Conservation (phyloP, 2,113 vertebrate species). For the Daubentonia madagascariensis region DNA sequence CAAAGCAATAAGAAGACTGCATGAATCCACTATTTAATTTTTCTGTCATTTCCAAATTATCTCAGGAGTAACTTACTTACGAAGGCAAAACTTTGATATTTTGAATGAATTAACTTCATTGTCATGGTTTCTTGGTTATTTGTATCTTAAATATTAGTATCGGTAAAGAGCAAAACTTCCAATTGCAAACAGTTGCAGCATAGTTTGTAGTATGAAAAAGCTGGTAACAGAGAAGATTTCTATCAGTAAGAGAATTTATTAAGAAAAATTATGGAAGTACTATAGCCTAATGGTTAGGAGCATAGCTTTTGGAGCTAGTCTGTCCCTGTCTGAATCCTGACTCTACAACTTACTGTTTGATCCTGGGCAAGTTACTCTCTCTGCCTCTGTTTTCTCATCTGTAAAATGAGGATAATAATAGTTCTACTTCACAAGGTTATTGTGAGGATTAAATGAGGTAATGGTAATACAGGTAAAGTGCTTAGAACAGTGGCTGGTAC, state of each 20-base stretch:
- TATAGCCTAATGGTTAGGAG: too few species aligned
- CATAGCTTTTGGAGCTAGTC: too few species aligned
- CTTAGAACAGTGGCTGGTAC: too few species aligned
- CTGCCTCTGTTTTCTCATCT: too few species aligned
- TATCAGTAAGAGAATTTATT: neutral
- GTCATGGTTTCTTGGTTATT: neutral
- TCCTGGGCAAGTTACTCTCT: too few species aligned
- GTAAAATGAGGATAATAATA: too few species aligned
- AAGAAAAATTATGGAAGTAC: too few species aligned
- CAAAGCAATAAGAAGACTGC: neutral
- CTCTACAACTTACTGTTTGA: too few species aligned
- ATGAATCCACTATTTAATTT: neutral
- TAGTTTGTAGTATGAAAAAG: constrained; percentile 10
- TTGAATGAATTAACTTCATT: neutral
- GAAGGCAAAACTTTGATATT: neutral
- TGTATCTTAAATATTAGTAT: constrained; percentile 5
- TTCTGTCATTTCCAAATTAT: neutral
- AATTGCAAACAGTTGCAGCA: neutral
- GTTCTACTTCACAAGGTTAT: too few species aligned
- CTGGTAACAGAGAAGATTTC: neutral
- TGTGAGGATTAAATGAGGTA: too few species aligned
- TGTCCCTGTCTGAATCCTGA: too few species aligned
- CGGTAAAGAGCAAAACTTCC: neutral
- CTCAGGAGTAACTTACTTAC: neutral
- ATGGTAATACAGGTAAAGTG: too few species aligned